Base-by-base conservation (phyloP, 1,140 invertebrate species). In the Bombus superbus region DNA sequence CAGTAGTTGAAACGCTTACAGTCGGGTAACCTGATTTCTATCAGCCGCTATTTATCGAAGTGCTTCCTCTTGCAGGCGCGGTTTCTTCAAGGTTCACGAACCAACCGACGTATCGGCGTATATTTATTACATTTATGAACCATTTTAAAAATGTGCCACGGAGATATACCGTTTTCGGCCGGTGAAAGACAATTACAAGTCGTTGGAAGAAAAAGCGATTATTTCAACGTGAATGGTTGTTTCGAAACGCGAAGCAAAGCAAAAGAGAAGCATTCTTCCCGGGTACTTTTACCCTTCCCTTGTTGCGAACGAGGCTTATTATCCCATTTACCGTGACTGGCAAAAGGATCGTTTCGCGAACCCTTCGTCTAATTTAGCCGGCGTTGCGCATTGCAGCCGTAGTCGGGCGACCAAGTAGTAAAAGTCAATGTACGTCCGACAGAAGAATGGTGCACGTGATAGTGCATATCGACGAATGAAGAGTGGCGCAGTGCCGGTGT, bases 401-500 rank as follows among this genome's bases (percentile, higher is more conserved):
- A 53, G 74, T 59, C 57, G 28, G 6, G 1, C 80, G 69, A 44
- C 44, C 69, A 66, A 76, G 82, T 80, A 72, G 83, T 81, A 82
- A 88, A 78, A 88, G 82, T 90, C 82, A 89, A 89, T 66, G 89
- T 90, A 85, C 88, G 32, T 72, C 47, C 53, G 64, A 73, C 59
- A 44, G 84, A 76, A 85, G 80, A 38, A 69, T 57, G 62, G 73
- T 72, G 76, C 87, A 83, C 66, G 87, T 73, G 84, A 86, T 80
- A 75, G 85, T 86, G 44, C 35, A 77, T 71, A 86, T 86, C 62
- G 80, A 88, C 47, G 76, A 44, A 64, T 64, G 82, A 44, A 42
- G 68, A 81, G 38, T 91, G 92, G 88, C 91, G 92, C 92, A 92
- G 78, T 92, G 92, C 91, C 74, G 91, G 78, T 81, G 72, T 86